Evolutionary conservation across 2,888 invertebrate genomes (phyloP).

Genomic region (Athalia cordata): DNA sequence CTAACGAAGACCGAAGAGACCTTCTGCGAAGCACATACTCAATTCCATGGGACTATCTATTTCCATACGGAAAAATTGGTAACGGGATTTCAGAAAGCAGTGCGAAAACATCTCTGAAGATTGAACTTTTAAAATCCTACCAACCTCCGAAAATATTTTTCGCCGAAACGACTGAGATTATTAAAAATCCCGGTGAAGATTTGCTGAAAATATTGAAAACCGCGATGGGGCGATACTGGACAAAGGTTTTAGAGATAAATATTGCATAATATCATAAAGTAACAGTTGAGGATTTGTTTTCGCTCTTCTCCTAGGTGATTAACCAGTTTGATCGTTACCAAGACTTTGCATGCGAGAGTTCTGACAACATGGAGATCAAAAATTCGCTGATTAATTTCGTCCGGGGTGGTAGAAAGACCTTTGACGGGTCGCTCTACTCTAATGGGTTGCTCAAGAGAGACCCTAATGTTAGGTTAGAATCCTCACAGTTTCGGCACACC

Average conservation of each 20-base stretch:
- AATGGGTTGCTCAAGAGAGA: conserved; percentile 43
- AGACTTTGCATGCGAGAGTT: not conserved
- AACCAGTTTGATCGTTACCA: conserved; percentile 30
- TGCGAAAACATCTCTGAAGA: conserved; percentile 52
- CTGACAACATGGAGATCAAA: not conserved
- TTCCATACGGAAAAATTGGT: conserved; percentile 62
- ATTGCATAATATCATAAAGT: not conserved
- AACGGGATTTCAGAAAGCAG: conserved; percentile 53
- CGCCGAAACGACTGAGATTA: conserved; percentile 54
- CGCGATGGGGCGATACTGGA: conserved; percentile 56
- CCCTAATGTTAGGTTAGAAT: not conserved
- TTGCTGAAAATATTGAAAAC: conserved; percentile 56
- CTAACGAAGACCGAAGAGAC: conserved; percentile 50
- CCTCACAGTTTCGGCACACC: not conserved
- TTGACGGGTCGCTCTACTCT: conserved; percentile 44
- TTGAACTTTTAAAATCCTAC: conserved; percentile 21
- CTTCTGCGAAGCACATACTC: conserved; percentile 61
- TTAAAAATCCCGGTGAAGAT: conserved; percentile 55
- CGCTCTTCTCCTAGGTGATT: conserved; percentile 14
- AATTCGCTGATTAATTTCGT: conserved; percentile 50
- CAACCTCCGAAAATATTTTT: conserved; percentile 52
- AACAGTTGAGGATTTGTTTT: not conserved
- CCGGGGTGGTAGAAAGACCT: conserved; percentile 52
- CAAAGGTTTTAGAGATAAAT: conserved; percentile 47
- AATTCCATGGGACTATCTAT: conserved; percentile 62